A percentile compares a stretch with the other conserved stretches of the same genome.
phyloP scores from a whole-genome alignment of 2,113 vertebrate genomes.

The Diphyllodes magnificus region DNA sequence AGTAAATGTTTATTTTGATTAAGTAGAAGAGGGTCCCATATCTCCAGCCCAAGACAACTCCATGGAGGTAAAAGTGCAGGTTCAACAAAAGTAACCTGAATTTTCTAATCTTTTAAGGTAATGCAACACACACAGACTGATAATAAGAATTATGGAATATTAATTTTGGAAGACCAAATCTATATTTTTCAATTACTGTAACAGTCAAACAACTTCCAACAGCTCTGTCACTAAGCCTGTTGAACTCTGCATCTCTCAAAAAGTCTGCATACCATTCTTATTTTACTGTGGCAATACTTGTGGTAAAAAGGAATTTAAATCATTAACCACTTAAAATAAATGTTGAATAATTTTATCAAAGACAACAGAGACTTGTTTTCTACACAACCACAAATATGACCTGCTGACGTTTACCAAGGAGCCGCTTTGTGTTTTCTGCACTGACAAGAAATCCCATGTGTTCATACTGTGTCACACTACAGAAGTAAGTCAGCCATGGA shows the following conservation, averaged over 20 bases:
- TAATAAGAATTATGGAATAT: background rate
- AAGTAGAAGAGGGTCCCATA: background rate
- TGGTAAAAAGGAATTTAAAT: background rate
- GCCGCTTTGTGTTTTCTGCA: background rate
- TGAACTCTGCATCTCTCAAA: background rate
- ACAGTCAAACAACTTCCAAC: background rate
- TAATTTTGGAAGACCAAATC: background rate
- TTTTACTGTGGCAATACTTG: background rate
- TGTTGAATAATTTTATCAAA: background rate
- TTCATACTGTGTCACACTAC: background rate
- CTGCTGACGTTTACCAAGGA: background rate
- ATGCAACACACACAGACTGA: background rate
- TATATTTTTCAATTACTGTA: background rate
- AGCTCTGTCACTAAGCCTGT: background rate
- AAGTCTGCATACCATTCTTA: background rate
- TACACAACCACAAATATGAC: background rate
- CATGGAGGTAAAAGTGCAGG: background rate
- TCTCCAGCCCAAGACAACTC: background rate
- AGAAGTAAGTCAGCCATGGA: slow-evolving; percentile 48
- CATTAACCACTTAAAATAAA: slow-evolving; percentile 17
- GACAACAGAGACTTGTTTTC: background rate
- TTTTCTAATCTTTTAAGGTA: background rate
- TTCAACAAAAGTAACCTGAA: background rate
- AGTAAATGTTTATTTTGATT: background rate
- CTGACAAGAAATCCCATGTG: background rate